phyloP scores from a whole-genome alignment of 2,888 invertebrate species.

The Caenorhabditis doughertyi region DNA sequence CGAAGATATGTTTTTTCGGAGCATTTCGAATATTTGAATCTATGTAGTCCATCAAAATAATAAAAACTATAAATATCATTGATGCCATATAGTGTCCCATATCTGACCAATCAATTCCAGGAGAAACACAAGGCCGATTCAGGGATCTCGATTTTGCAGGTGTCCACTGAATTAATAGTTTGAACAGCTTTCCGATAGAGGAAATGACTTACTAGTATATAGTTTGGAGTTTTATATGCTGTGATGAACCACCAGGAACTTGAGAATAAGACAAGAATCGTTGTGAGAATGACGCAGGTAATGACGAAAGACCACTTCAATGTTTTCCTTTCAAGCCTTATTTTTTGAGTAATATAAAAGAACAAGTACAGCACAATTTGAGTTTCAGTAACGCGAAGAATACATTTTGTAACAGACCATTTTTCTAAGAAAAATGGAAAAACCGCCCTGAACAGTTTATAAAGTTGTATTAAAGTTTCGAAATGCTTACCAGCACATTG shows the following conservation, averaged over 20 bases:
- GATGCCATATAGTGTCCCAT: conserved; percentile 8
- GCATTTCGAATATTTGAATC: conserved; percentile 19
- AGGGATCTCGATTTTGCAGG: conserved; percentile 19
- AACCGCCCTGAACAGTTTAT: background rate
- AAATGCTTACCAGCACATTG: background rate
- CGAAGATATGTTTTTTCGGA: conserved; percentile 38
- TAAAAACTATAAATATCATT: conserved; percentile 10
- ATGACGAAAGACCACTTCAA: background rate
- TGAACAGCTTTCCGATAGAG: background rate
- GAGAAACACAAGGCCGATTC: conserved; percentile 10
- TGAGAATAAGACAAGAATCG: background rate
- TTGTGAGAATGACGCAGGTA: background rate
- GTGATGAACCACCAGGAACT: background rate
- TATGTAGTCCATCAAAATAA: conserved; percentile 22
- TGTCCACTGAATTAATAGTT: background rate
- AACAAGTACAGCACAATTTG: conserved; percentile 11
- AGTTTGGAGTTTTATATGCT: background rate
- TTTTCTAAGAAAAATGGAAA: background rate
- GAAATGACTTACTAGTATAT: background rate
- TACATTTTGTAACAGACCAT: background rate
- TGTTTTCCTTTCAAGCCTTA: conserved; percentile 6
- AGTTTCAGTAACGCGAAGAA: background rate
- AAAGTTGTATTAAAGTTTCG: background rate
- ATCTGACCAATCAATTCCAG: conserved; percentile 38
- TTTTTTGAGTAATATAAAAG: conserved; percentile 23